Evolutionary conservation across 2,113 vertebrate genomes (phyloP).

Genomic region (Oenanthe melanoleuca): DNA sequence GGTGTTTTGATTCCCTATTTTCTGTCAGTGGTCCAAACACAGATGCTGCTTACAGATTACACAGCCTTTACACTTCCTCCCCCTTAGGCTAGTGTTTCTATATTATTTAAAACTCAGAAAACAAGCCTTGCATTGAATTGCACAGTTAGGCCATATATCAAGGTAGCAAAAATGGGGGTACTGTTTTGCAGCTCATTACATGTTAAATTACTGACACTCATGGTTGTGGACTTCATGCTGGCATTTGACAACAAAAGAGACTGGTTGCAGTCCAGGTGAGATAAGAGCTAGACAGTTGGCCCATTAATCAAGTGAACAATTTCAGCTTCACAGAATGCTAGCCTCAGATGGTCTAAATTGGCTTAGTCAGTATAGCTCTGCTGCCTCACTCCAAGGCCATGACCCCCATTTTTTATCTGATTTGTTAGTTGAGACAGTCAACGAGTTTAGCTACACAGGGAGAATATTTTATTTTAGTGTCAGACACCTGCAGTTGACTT

Average conservation of each 20-base stretch:
- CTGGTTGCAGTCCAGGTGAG: conserved; percentile 28
- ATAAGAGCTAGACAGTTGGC: conserved; percentile 27
- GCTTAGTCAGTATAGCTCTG: neutral
- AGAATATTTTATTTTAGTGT: neutral
- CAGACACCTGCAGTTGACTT: neutral
- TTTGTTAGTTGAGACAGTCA: neutral
- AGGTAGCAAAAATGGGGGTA: neutral
- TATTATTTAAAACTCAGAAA: conserved; percentile 31
- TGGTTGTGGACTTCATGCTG: neutral
- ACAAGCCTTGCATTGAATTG: neutral
- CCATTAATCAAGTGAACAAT: conserved; percentile 53
- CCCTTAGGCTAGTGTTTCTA: neutral
- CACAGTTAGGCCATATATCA: neutral
- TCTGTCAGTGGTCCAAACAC: neutral
- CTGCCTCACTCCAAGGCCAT: neutral
- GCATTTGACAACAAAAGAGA: neutral
- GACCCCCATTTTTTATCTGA: neutral
- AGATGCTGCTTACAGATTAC: neutral
- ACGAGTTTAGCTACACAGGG: neutral
- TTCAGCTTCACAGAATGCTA: neutral
- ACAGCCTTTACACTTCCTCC: neutral
- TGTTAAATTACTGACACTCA: neutral
- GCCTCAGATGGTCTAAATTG: conserved; percentile 28
- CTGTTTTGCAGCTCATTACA: neutral
- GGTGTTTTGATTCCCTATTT: neutral